phyloP scores from a whole-genome alignment of 2,797 vertebrate genomes.

The Apodemus agrarius region DNA sequence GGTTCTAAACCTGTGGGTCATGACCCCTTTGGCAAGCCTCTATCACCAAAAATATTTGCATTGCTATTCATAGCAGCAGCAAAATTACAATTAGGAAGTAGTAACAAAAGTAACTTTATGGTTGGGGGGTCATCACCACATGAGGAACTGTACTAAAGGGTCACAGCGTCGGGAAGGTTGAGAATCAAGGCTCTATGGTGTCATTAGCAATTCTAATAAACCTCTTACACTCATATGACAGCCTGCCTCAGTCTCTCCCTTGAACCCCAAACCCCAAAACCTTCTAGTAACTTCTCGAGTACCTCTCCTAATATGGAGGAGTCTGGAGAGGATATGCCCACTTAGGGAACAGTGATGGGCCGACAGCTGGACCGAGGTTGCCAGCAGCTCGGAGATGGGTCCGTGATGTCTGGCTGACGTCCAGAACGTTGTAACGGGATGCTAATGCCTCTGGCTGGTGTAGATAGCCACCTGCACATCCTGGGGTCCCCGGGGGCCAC shows the following conservation, averaged over 20 bases:
- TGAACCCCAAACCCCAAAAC: background rate
- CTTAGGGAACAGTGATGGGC: background rate
- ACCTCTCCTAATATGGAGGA: background rate
- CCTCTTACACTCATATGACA: background rate
- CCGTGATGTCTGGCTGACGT: fast-evolving
- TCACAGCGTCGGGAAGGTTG: background rate
- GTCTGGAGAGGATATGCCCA: background rate
- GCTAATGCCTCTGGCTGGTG: background rate
- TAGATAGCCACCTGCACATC: background rate
- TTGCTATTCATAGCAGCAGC: background rate
- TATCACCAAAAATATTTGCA: background rate
- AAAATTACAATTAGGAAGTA: background rate
- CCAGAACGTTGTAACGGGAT: background rate
- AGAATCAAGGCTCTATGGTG: background rate
- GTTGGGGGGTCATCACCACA: background rate
- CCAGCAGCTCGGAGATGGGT: background rate
- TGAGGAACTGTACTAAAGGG: background rate
- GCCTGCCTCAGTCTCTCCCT: background rate
- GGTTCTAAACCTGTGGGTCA: background rate
- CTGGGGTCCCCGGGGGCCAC: background rate
- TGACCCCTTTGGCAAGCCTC: background rate
- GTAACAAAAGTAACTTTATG: background rate
- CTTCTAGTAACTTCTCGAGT: background rate
- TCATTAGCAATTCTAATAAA: background rate
- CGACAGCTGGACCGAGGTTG: background rate